phyloP scores from a whole-genome alignment of 2,113 vertebrate species.

The Corythoichthys intestinalis region DNA sequence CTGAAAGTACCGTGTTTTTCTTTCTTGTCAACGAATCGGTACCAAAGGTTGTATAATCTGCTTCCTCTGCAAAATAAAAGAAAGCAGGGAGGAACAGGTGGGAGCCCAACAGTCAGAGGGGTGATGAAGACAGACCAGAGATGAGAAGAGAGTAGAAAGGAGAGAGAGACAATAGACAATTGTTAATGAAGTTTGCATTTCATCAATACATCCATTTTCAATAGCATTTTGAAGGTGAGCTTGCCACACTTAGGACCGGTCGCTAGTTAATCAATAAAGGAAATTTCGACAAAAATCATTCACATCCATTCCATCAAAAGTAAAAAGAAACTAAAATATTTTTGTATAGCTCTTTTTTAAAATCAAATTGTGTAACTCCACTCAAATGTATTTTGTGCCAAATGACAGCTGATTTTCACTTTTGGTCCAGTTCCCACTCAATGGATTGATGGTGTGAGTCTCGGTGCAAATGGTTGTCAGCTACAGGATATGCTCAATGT shows the following conservation, averaged over 20 bases:
- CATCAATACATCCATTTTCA: background rate
- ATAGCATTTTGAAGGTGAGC: background rate
- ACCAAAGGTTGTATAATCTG: slow-evolving; percentile 91
- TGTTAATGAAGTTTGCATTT: slow-evolving; percentile 23
- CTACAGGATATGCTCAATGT: too few relatives aligned
- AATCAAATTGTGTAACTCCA: too few relatives aligned
- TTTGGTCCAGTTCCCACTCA: background rate
- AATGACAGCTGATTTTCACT: too few relatives aligned
- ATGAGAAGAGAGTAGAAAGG: background rate
- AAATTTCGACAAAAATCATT: too few relatives aligned
- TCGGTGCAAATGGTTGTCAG: too few relatives aligned
- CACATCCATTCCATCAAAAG: too few relatives aligned
- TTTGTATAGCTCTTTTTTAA: too few relatives aligned
- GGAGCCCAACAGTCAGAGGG: slow-evolving; percentile 4
- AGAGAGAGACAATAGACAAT: slow-evolving; percentile 14
- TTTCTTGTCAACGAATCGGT: slow-evolving; percentile 86
- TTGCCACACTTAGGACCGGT: too few relatives aligned
- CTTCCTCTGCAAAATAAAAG: slow-evolving; percentile 81
- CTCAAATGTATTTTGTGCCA: too few relatives aligned
- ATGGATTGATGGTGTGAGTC: background rate
- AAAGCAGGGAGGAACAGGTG: slow-evolving; percentile 13
- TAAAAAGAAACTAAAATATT: too few relatives aligned
- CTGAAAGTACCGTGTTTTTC: slow-evolving; percentile 84
- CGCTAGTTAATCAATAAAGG: too few relatives aligned
- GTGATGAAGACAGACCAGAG: background rate